These are phyloP conservation scores for Hypomesus transpacificus DNA, from an alignment of 2,113 vertebrate species.

Conservation along the genomic window DNA sequence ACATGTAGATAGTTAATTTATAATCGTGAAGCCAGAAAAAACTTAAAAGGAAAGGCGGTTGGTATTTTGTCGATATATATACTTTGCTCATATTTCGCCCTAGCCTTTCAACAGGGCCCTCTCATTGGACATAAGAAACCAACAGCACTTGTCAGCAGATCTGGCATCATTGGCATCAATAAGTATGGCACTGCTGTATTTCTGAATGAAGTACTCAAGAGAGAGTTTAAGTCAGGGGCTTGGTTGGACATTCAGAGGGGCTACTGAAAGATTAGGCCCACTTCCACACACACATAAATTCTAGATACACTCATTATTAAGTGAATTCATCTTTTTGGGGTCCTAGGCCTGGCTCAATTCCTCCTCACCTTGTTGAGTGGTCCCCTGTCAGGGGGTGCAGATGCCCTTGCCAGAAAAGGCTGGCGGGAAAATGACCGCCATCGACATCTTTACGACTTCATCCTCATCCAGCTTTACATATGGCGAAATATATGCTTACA, in stretches of 20 bases:
- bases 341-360: conserved; percentile 46
- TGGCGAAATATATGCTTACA: conserved; percentile 1
- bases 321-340: conserved; percentile 53
- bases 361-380: conserved; percentile 49
- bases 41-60: not conserved
- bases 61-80: too few species aligned
- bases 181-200: conserved; percentile 14
- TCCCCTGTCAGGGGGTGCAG: conserved; percentile 24
- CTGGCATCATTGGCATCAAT: conserved; percentile 12
- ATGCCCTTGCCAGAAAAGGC: conserved; percentile 53
- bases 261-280: conserved; percentile 30
- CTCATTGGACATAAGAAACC: not conserved
- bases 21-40: not conserved
- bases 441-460: conserved; percentile 57
- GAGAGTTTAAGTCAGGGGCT: conserved; percentile 21
- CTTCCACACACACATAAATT: conserved; percentile 44
- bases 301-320: conserved; percentile 52
- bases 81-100: too few species aligned
- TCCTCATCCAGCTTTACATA: conserved; percentile 48
- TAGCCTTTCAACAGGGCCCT: too few species aligned
- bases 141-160: conserved; percentile 13
- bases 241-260: conserved; percentile 19
- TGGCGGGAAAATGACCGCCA: conserved; percentile 21
- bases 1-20: conserved; percentile 3
- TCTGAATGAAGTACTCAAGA: conserved; percentile 19